A percentile compares a stretch with the other conserved stretches of the same genome.
These are phyloP conservation scores for Electrona antarctica DNA, from an alignment of 2,113 vertebrate genomes.

Conservation along the genomic window DNA sequence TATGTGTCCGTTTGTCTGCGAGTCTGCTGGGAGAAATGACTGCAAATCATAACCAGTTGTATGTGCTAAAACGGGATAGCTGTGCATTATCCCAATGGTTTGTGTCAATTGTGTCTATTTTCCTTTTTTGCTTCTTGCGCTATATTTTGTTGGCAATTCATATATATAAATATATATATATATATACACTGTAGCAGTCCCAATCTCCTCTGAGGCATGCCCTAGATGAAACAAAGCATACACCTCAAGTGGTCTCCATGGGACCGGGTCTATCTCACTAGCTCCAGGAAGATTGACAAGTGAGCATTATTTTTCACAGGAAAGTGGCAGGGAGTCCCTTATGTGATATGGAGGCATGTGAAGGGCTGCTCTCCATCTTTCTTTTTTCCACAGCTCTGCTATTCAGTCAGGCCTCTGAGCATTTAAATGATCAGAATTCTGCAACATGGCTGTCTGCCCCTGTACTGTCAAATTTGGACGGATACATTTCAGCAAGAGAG, in stretches of 20 bases:
- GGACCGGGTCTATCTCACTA: conserved; percentile 71
- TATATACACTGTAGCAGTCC: conserved; percentile 34
- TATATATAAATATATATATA: conserved; percentile 43
- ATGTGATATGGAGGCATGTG: conserved; percentile 70
- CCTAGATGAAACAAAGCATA: conserved; percentile 76
- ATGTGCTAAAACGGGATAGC: conserved; percentile 13
- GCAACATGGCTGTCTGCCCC: conserved; percentile 76
- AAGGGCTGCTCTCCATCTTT: conserved; percentile 64
- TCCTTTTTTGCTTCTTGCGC: conserved; percentile 14
- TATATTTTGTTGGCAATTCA: conserved; percentile 60
- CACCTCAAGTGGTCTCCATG: conserved; percentile 74
- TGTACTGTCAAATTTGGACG: conserved; percentile 76
- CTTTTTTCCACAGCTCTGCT: conserved; percentile 58
- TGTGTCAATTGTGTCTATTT: conserved; percentile 35
- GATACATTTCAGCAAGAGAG: conserved; percentile 77
- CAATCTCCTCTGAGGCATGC: conserved; percentile 70
- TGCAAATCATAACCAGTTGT: background rate
- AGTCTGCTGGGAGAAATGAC: conserved; percentile 14
- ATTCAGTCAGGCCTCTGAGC: conserved; percentile 71
- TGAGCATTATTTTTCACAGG: conserved; percentile 76
- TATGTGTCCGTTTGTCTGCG: background rate
- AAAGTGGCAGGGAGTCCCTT: conserved; percentile 75
- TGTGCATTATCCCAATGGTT: conserved; percentile 16
- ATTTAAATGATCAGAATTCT: conserved; percentile 79
- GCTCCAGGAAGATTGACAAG: conserved; percentile 77